phyloP scores from a whole-genome alignment of 2,113 vertebrate species.

The Pterocles orientalis region DNA sequence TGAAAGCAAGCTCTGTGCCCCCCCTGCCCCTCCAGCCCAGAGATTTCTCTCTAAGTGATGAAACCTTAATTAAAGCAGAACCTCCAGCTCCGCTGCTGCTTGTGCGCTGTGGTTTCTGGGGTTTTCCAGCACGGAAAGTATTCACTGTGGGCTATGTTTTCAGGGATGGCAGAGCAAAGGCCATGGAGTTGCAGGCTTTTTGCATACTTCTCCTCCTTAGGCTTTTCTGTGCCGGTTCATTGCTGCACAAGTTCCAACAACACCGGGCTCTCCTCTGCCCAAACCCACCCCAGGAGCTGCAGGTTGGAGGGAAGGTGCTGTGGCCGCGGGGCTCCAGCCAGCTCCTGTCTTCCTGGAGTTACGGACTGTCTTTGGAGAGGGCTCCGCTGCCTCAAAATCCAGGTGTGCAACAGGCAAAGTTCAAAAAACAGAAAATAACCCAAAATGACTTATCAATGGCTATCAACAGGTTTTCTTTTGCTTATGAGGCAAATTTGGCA shows the following conservation, averaged over 20 bases:
- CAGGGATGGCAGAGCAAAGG: conserved; percentile 2
- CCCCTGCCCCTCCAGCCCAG: not conserved
- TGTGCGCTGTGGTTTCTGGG: conserved; percentile 39
- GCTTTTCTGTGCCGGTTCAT: not conserved
- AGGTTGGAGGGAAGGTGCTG: not conserved
- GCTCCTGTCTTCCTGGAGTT: not conserved
- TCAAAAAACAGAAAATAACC: not conserved
- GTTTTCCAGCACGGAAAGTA: conserved; percentile 28
- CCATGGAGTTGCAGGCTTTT: not conserved
- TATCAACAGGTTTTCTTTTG: not conserved
- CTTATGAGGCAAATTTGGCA: not conserved
- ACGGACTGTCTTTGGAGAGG: not conserved
- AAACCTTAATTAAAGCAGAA: not conserved
- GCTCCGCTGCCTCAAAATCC: not conserved
- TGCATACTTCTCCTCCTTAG: conserved; percentile 4
- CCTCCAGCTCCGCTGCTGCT: not conserved
- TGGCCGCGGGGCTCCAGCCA: not conserved
- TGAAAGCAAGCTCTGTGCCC: not conserved
- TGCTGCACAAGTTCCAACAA: conserved; percentile 14
- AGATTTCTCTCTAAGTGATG: not conserved
- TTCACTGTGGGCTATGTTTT: conserved; percentile 40
- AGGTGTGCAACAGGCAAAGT: not conserved
- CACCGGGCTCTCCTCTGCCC: not conserved
- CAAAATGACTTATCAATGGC: not conserved
- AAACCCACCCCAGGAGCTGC: not conserved